Evolutionary conservation across 1,140 invertebrate species (phyloP), one percentile per base, ranked within the genome.

Genomic region (Meloidogyne hapla): DNA sequence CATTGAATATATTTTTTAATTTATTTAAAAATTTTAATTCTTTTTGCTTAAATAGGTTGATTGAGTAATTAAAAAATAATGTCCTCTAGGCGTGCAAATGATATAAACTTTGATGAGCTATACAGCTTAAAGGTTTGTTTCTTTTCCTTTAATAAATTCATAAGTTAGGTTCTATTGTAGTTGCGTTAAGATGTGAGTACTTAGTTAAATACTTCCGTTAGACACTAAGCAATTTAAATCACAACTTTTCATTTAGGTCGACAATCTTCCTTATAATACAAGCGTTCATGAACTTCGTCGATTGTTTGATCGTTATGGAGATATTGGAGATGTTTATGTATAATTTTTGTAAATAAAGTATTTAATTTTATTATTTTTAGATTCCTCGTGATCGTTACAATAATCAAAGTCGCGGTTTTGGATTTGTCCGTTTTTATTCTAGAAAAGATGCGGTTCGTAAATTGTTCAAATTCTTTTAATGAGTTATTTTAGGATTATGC

Each of bases 261-360:
- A 78, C 45, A 78, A 78, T 26, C 33, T 78, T 10, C 45, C 62
- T 18, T 78, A 78, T 40, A 75, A 77, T 40, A 75, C 77, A 9
- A 78, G 64, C 61, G 75, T 78, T 15, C 75, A 78, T 23, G 78
- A 80, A 26, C 67, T 80, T 26, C 64, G 77, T 13, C 77, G 77
- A 48, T 21, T 80, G 77, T 80, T 80, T 75, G 78, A 80, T 26
- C 70, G 77, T 18, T 80, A 80, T 65, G 78, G 78, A 56, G 78
- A 80, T 26, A 80, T 80, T 64, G 78, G 78, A 21, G 78, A 80
- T 70, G 77, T 80, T 40, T 69, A 78, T 40, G 62, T 75, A 28
- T 1, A 18, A 23, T 42, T 61, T 21, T 26, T 73, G 33, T 6
- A 8, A 26, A 75, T 21, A 15, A 26, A 70, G n/a, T 33, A 25